Base-by-base conservation (phyloP, 2,113 vertebrate species). In the Rhinolophus ferrumequinum region DNA sequence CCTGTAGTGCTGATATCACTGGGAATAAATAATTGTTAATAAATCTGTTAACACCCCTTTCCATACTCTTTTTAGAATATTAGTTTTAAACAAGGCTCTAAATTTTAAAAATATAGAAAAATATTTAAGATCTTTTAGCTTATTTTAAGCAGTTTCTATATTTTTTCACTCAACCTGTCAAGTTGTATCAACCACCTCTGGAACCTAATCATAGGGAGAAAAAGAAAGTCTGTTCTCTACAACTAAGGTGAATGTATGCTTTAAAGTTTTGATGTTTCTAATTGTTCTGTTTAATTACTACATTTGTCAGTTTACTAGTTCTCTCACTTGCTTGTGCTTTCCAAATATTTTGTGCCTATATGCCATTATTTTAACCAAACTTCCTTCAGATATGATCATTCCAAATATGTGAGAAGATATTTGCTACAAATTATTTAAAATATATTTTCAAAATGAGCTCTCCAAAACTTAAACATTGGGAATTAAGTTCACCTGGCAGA, bases 301-400 rank as follows among this genome's bases (percentile, higher is more conserved):
- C 15, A 67, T 41, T 41, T 5, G 5, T 9, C 35, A 16, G 5
- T 70, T 81, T 84, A 28, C 28, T 30, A 85, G 22, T 79, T 88
- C 30, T 88, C 79, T 69, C 73, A 94, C 22, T 66, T 80, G 13
- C 44, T 62, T 64, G 35, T 58, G 50, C 79, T 91, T 85, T 85
- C 82, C 91, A 94, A 84, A 84, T 83, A 84, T 66, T 93, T 88
- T 89, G 4, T 69, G 30, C 35, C 30, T 44, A 35, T 50, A n/a
- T 83, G 50, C 33, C 33, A 38, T 60, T 22, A 83, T 86, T 88
- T 94, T 70, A 92, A 73, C 47, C 30, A 64, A n/a, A 9, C 6
- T 84, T 76, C 26, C 3, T 93, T 80, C 52, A 12, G 3, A 54
- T 72, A 60, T 54, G 12, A 21, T 79, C 21, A 73, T 19, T 38